Percentiles rank a stretch among this genome's conserved stretches.
phyloP scores from a whole-genome alignment of 1,140 invertebrate species.

The Leptestheria dahalacensis region DNA sequence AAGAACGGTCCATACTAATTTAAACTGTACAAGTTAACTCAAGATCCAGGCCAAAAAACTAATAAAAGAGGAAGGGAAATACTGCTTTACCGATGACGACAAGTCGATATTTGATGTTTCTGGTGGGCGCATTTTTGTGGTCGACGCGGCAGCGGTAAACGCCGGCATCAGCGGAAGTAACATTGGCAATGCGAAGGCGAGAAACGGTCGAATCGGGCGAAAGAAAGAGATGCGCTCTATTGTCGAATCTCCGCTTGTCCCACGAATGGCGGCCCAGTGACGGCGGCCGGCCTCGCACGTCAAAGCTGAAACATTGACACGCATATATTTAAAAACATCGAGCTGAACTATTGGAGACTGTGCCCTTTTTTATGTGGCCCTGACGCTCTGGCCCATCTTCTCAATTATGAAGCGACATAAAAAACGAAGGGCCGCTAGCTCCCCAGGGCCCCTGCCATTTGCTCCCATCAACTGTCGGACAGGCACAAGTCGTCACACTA shows the following conservation, averaged over 20 bases:
- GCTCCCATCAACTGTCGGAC: too few relatives aligned
- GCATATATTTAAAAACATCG: background rate
- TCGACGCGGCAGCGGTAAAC: slow-evolving; percentile 18
- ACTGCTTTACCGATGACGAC: slow-evolving; percentile 15
- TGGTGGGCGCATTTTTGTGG: slow-evolving; percentile 9
- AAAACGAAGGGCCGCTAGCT: background rate
- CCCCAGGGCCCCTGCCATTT: background rate
- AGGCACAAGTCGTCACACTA: too few relatives aligned
- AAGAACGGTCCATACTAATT: too few relatives aligned
- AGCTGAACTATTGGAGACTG: background rate
- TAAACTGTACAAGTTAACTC: too few relatives aligned
- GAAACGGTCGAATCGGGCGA: slow-evolving; percentile 43
- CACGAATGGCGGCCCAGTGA: slow-evolving; percentile 57
- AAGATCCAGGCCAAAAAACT: too few relatives aligned
- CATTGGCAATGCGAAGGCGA: slow-evolving; percentile 25
- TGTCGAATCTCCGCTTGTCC: slow-evolving; percentile 53
- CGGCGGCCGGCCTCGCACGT: slow-evolving; percentile 45
- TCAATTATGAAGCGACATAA: too few relatives aligned
- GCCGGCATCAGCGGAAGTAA: slow-evolving; percentile 10
- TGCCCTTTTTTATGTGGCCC: background rate
- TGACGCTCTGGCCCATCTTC: background rate
- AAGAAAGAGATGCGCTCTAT: slow-evolving; percentile 46
- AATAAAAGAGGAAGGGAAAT: too few relatives aligned
- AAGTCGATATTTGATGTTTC: slow-evolving; percentile 14
- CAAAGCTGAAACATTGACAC: slow-evolving; percentile 40